These are phyloP conservation scores for Mastigias papua DNA, from an alignment of 30 jellyfish, hydroid and myxozoan species.

Conservation along the genomic window DNA sequence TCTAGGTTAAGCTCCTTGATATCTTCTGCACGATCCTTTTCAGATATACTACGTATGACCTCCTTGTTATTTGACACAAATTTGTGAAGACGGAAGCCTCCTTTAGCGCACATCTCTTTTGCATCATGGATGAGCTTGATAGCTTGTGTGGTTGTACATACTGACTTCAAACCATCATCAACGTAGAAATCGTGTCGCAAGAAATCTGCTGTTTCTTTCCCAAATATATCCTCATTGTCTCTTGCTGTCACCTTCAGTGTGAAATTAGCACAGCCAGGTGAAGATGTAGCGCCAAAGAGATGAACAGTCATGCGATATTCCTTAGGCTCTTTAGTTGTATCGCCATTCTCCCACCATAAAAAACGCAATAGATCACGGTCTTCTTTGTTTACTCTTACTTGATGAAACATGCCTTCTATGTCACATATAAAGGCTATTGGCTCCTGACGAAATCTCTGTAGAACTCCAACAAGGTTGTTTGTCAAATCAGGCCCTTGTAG, in stretches of 20 bases:
- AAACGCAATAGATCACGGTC: slow-evolving; percentile 45
- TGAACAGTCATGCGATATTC: slow-evolving; percentile 68
- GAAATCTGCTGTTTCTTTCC: background rate
- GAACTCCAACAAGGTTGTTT: slow-evolving; percentile 24
- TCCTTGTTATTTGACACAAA: slow-evolving; percentile 15
- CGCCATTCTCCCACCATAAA: slow-evolving; percentile 66
- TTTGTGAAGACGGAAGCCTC: slow-evolving; percentile 57
- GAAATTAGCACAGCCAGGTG: slow-evolving; percentile 67
- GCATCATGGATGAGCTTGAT: background rate
- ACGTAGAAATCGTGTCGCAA: slow-evolving; percentile 54
- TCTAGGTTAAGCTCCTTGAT: slow-evolving; percentile 34
- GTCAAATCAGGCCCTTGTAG: slow-evolving; percentile 84
- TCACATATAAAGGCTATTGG: slow-evolving; percentile 68
- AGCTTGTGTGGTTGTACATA: slow-evolving; percentile 10
- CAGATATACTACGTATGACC: slow-evolving; percentile 51
- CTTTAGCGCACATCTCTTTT: slow-evolving; percentile 3
- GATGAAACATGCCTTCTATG: slow-evolving; percentile 82
- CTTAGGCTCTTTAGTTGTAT: background rate
- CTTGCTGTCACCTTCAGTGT: slow-evolving; percentile 56
- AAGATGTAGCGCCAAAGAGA: slow-evolving; percentile 50
- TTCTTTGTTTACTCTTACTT: slow-evolving; percentile 55
- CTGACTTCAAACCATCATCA: slow-evolving; percentile 56
- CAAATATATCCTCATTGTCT: slow-evolving; percentile 36
- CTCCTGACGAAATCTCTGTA: slow-evolving; percentile 78
- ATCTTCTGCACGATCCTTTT: slow-evolving; percentile 37